Base-by-base conservation (phyloP, 1,140 invertebrate species). In the Belonocnema kinseyi region DNA sequence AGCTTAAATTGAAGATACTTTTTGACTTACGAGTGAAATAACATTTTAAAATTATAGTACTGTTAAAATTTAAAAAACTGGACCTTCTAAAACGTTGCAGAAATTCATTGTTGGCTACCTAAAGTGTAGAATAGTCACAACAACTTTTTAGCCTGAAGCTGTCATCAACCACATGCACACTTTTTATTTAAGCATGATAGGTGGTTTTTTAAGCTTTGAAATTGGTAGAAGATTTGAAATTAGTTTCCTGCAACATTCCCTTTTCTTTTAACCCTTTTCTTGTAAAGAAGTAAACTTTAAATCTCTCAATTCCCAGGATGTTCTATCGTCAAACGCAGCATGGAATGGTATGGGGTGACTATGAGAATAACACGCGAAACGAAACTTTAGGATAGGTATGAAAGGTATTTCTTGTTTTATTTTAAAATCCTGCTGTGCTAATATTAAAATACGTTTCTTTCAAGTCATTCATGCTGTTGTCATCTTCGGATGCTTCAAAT, bases 211-310 rank as follows among this genome's bases (percentile, higher is more conserved):
- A 17, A 54, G 17, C 21, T 19, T 19, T 3, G n/a, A n/a, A 54
- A n/a, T 17, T 66, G 16, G 61, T 66, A 66, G 26, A n/a, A 66
- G 14, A 16, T 66, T 66, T 40, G 14, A 66, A 66, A 66, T 66
- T 26, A n/a, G 33, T 7, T 13, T 66, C 6, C 14, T 66, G 61
- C 33, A 66, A 16, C 26, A 66, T 16, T 66, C 33, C 61, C 40
- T 10, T 46, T 66, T 66, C 61, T 66, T 66, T 66, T 14, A n/a
- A n/a, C 33, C 61, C 40, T 10, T 46, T 66, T 66, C 61, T 66
- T 66, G 46, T 14, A 66, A 66, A 16, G 33, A 66, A 66, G 61
- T 26, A 14, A 66, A 33, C 61, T n/a, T 66, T 66, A n/a, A 16
- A 40, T 66, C 13, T 33, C 40, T 66, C 40, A 21, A 26, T 66